Base-by-base conservation (phyloP, 2,888 invertebrate species). In the Timema podura region DNA sequence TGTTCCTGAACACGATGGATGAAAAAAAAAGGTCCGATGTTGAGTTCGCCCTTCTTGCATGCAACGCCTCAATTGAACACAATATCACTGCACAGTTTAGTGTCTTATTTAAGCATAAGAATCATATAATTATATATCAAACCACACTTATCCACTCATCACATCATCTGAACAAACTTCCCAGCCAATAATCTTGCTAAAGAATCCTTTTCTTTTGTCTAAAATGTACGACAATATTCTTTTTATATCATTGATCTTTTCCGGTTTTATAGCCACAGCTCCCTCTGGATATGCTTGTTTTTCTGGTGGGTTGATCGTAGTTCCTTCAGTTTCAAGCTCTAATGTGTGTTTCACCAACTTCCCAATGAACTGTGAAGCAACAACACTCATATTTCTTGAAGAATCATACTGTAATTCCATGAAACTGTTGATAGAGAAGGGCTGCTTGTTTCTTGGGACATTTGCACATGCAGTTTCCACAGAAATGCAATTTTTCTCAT, bases 381-480 rank as follows among this genome's bases (percentile, higher is more conserved):
- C 0, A 30, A 61, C 44, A 44, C 11, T 61, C 11, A 13, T 30
- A 0, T 61, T 61, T 59, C 13, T 5, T 7, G 61, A 30, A 0
- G 61, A 61, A 61, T 61, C 30, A 30, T 30, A 2, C 30, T 13
- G 5, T 16, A 16, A 16, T 16, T 44, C 61, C 61, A 61, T 3
- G 5, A 61, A 61, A 61, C 6, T 61, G 61, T 61, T 61, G 44
- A 61, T 61, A 13, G 44, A 16, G 61, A 2, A 30, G 6, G 61
- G 30, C 61, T 61, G 61, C 1, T 57, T 57, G 57, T 61, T 30
- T 61, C 16, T 61, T 61, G 44, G 44, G 13, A 61, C 0, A 61
- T 57, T 57, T 1, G 61, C 44, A 1, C 44, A 16, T 61, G 61
- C 44, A 44, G 61, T 61, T 61, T 61, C 61, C 30, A 61, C 61